Evolutionary conservation across 2,113 vertebrate genomes (phyloP).

Genomic region (Seriola quinqueradiata): DNA sequence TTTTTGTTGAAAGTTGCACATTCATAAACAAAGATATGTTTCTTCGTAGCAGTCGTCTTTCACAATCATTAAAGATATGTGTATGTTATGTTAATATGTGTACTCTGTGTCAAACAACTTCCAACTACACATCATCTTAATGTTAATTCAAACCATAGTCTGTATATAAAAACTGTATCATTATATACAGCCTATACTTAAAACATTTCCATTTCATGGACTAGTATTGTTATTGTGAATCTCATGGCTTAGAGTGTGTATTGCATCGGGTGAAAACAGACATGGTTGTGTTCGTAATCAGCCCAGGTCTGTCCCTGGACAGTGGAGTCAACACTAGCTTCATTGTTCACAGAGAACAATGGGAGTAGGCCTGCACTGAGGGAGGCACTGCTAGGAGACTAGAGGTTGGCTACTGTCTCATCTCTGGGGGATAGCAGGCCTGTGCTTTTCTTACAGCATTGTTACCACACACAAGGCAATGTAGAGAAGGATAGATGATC

Average conservation of each 20-base stretch:
- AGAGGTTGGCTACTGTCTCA: conserved; percentile 34
- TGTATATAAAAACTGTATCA: not conserved
- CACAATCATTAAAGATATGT: not conserved
- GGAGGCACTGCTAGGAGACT: conserved; percentile 60
- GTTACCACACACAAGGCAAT: conserved; percentile 28
- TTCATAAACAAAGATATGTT: no score
- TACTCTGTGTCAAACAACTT: not conserved
- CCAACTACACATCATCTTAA: not conserved
- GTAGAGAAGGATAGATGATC: not conserved
- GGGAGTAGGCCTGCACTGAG: conserved; percentile 46
- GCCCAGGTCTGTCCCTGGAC: conserved; percentile 49
- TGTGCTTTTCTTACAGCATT: conserved; percentile 22
- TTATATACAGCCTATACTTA: not conserved
- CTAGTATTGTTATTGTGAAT: conserved; percentile 15
- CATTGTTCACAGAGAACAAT: conserved; percentile 78
- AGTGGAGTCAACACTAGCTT: conserved; percentile 67
- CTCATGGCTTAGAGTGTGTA: conserved; percentile 7
- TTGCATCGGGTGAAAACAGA: conserved; percentile 41
- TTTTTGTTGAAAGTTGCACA: no score
- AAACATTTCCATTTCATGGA: conserved; percentile 14
- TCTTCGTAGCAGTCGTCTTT: not conserved
- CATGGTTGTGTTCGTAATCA: conserved; percentile 40
- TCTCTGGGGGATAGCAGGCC: not conserved
- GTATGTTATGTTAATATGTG: not conserved
- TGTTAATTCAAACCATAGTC: not conserved